Evolutionary conservation across 2,797 vertebrate species (phyloP), one percentile per base, ranked within the genome.

Genomic region (Gila robusta): DNA sequence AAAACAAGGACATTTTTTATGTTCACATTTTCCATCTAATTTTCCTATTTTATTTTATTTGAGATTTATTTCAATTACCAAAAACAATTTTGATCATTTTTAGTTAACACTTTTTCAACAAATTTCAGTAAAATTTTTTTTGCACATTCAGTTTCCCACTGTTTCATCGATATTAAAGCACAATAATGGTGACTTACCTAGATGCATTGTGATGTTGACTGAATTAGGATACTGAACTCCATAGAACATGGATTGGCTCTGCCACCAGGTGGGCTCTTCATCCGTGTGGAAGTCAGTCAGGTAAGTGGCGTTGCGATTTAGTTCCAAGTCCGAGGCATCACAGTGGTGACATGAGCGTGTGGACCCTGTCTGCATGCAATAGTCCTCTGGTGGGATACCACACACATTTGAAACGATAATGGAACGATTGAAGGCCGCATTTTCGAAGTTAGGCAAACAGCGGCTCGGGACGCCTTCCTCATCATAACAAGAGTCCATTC

Each of bases 181-280:
- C 39, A 79, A 41, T 35, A 47, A 47, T 32, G 44, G 79, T 47
- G 54, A 87, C 97, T 97, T 95, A 99, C 97, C 97, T 85, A 99
- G 92, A 80, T 91, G 94, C 12, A 99, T 95, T 8, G 96, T 98
- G 92, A 99, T 92, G 94, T 97, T 98, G 92, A 99, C 96, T 0
- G 97, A 97, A 89, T 93, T 96, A 64, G 98, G 98, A 91, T 97
- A 86, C 94, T 99, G 98, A 88, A 98, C 92, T 1, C 97, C 95
- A 0, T 96, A 97, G 85, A 94, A 97, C 98, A 99, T 98, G 91
- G 98, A 97, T 91, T 97, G 98, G 92, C 98, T 99, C 93, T 99
- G 98, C 98, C 98, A 99, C 97, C 97, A 98, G 21, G 97, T 99
- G 89, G 95, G 95, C 87, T 98, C 97, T 73, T 98, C 97, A 4